Evolutionary conservation across 2,888 invertebrate genomes (phyloP).

Genomic region (Apodemia zela): DNA sequence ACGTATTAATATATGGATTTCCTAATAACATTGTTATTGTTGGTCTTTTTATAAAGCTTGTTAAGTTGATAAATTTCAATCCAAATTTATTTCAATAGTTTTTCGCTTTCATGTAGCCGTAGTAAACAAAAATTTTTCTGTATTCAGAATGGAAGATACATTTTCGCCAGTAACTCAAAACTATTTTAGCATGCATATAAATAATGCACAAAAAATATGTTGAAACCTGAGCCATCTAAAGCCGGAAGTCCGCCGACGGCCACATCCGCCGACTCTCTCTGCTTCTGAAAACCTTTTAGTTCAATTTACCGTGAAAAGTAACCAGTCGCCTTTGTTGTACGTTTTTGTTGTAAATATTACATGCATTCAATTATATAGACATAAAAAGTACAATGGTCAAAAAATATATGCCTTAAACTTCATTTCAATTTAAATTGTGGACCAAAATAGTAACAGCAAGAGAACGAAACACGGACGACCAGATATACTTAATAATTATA

Average conservation of each 20-base stretch:
- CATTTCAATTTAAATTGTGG: too few species aligned
- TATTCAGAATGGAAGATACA: background rate
- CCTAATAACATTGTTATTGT: too few species aligned
- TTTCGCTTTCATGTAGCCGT: too few species aligned
- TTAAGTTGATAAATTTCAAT: background rate
- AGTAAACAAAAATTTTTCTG: too few species aligned
- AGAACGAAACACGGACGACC: too few species aligned
- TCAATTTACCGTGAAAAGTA: slow-evolving; percentile 73
- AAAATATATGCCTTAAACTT: too few species aligned
- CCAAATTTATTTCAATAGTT: slow-evolving; percentile 21
- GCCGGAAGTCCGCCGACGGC: slow-evolving; percentile 61
- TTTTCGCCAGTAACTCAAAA: slow-evolving; percentile 26
- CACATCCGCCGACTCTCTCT: slow-evolving; percentile 59
- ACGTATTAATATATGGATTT: too few species aligned
- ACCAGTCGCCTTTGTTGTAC: slow-evolving; percentile 30
- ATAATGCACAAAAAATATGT: slow-evolving; percentile 27
- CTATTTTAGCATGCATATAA: slow-evolving; percentile 21
- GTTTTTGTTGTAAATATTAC: background rate
- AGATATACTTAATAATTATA: too few species aligned
- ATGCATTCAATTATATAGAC: background rate
- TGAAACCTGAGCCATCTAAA: slow-evolving; percentile 54
- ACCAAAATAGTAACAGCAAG: too few species aligned
- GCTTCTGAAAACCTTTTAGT: slow-evolving; percentile 72
- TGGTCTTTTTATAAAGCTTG: too few species aligned
- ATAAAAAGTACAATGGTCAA: background rate